Evolutionary conservation across 1,140 invertebrate species (phyloP).

Genomic region (Venturia canescens): DNA sequence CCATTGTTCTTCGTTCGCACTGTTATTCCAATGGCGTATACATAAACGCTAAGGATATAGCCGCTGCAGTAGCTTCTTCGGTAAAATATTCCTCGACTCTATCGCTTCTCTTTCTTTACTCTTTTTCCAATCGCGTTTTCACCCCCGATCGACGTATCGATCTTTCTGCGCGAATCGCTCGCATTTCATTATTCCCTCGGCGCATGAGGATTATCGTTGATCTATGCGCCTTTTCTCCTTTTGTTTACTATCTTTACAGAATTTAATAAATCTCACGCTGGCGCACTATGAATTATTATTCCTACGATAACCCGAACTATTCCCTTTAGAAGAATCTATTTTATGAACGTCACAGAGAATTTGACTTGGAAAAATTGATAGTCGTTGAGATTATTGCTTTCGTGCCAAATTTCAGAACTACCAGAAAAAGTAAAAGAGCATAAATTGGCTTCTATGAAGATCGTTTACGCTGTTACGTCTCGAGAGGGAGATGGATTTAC

Average conservation of each 20-base stretch:
- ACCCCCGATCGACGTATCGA: conserved; percentile 41
- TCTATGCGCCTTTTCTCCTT: conserved; percentile 36
- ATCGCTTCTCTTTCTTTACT: conserved; percentile 16
- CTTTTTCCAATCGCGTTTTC: conserved; percentile 2
- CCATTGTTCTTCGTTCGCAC: conserved; percentile 38
- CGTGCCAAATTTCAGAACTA: too few species aligned
- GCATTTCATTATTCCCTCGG: conserved; percentile 27
- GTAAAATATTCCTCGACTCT: conserved; percentile 22
- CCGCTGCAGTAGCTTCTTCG: conserved; percentile 32
- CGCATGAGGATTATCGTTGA: conserved; percentile 29
- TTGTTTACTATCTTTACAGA: background rate
- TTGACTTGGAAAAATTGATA: background rate
- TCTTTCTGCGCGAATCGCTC: conserved; percentile 33
- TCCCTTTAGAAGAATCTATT: background rate
- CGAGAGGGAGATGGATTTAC: too few species aligned
- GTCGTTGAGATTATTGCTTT: background rate
- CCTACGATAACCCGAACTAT: background rate
- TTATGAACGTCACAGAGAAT: background rate
- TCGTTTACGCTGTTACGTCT: too few species aligned
- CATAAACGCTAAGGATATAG: background rate
- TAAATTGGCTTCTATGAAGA: too few species aligned
- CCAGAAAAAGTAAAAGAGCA: too few species aligned
- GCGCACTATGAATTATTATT: conserved; percentile 32
- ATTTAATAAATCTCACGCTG: conserved; percentile 42
- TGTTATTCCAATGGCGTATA: conserved; percentile 15